Evolutionary conservation across 2,113 vertebrate species (phyloP).

Genomic region (Orientallactaga bullata): DNA sequence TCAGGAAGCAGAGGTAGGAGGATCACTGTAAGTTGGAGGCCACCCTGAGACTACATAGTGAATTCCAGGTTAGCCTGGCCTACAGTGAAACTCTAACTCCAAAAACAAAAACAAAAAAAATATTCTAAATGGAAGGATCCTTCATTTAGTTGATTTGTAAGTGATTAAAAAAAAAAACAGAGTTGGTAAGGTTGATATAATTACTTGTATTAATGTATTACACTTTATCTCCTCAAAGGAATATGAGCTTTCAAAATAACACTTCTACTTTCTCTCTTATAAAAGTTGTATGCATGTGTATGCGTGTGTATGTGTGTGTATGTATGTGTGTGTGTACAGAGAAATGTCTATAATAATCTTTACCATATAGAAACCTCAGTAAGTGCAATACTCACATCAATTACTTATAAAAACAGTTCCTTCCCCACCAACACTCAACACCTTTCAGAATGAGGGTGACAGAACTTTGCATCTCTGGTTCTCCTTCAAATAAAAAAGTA

Average conservation of each 20-base stretch:
- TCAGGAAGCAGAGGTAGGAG: no score
- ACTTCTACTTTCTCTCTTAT: slow-evolving; percentile 22
- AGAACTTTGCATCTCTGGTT: slow-evolving; percentile 10
- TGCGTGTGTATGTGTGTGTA: background rate
- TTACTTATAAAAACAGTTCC: slow-evolving; percentile 5
- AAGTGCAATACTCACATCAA: background rate
- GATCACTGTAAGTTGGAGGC: no score
- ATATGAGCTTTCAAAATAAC: slow-evolving; percentile 30
- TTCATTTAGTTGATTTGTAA: slow-evolving; percentile 9
- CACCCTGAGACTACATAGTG: no score
- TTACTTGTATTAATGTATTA: background rate
- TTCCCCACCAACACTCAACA: background rate
- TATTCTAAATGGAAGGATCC: no score
- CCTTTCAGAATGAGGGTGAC: background rate
- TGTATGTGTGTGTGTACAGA: background rate
- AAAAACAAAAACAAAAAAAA: no score
- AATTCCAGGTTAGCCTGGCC: no score
- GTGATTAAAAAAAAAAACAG: background rate
- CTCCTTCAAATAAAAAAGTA: background rate
- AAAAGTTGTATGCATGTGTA: background rate
- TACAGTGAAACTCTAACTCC: no score
- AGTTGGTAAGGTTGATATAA: slow-evolving; percentile 24
- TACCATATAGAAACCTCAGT: no score
- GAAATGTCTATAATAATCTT: slow-evolving; percentile 6
- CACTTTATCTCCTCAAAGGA: background rate